phyloP scores from a whole-genome alignment of 92 coral and sea anemone genomes.

The Anthopleura xanthogrammica region DNA sequence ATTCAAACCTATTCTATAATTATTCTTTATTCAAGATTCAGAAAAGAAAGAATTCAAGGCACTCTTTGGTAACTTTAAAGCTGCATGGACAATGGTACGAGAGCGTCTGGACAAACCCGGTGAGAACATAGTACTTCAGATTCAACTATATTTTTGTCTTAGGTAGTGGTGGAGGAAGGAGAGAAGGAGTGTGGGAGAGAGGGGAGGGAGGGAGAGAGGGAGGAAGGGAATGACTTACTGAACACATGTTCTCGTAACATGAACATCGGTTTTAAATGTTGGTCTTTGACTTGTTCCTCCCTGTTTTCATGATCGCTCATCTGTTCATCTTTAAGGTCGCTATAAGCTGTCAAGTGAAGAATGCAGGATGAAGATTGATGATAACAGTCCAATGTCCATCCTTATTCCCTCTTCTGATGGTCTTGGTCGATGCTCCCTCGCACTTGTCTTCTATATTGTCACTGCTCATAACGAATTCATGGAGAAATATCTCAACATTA shows the following conservation, averaged over 20 bases:
- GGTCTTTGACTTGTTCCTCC: constrained; percentile 50
- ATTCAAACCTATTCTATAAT: not conserved
- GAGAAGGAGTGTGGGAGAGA: too few species aligned
- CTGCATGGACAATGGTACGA: constrained; percentile 78
- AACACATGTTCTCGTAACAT: too few species aligned
- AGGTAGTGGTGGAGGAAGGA: too few species aligned
- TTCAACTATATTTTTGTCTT: too few species aligned
- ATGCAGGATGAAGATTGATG: constrained; percentile 57
- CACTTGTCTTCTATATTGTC: constrained; percentile 40
- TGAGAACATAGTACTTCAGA: not conserved
- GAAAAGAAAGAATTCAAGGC: constrained; percentile 49
- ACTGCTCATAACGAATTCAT: constrained; percentile 73
- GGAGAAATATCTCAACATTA: constrained; percentile 46
- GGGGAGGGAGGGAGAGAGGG: too few species aligned
- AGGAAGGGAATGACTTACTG: too few species aligned
- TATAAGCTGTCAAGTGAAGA: constrained; percentile 59
- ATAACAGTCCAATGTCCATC: constrained; percentile 58
- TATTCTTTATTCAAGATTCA: constrained; percentile 36
- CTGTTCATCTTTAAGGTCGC: constrained; percentile 54
- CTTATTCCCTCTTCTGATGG: constrained; percentile 75
- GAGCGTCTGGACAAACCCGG: constrained; percentile 66
- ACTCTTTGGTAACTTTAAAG: constrained; percentile 59
- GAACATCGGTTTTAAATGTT: not conserved
- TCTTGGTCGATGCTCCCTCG: constrained; percentile 13
- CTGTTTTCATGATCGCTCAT: not conserved